Base-by-base conservation (phyloP, 2,797 vertebrate genomes). In the Myiotriccus ornatus region DNA sequence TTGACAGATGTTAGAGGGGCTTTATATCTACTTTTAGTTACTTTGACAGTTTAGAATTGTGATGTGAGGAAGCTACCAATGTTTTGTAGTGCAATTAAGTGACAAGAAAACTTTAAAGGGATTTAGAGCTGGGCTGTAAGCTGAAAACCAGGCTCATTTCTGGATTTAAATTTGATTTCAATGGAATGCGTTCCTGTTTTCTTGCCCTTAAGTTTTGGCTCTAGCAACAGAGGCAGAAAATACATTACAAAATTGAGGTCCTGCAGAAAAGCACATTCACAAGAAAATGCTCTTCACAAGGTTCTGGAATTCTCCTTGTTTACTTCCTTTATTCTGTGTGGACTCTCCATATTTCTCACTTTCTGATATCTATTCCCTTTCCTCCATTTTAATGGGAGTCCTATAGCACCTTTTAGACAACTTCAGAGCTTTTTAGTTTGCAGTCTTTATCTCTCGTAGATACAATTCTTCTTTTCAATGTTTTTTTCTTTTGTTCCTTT, bases 101-200 rank as follows among this genome's bases (percentile, higher is more conserved):
- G 82, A 86, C 85, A 92, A 95, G 92, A 53, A 96, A 95, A 96
- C 77, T 96, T 80, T 82, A 79, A 88, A 88, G 80, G 88, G 89
- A 92, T 93, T 95, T 95, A 73, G 55, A 94, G 64, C 55, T 87
- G 60, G 75, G 59, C 50, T 84, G 41, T 69, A 92, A 94, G 63
- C 39, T 89, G 87, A 95, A 96, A 96, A 93, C 41, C 76, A 96
- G 88, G 50, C 80, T 95, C 37, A 35, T 84, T 87, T 92, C 89
- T 65, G 88, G 75, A 96, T 95, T 96, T 90, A 95, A 91, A 90
- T 84, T 93, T 60, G 5, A 88, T 95, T 95, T 95, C 85, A 88
- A 16, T 59, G 30, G 68, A 91, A 94, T 92, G 53, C 18, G 79
- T 88, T 93, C 59, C 73, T 83, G 43, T 81, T 94, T 90, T 74